These are phyloP conservation scores for Fragum whitleyi DNA, from an alignment of 2,888 invertebrate genomes.

Conservation along the genomic window DNA sequence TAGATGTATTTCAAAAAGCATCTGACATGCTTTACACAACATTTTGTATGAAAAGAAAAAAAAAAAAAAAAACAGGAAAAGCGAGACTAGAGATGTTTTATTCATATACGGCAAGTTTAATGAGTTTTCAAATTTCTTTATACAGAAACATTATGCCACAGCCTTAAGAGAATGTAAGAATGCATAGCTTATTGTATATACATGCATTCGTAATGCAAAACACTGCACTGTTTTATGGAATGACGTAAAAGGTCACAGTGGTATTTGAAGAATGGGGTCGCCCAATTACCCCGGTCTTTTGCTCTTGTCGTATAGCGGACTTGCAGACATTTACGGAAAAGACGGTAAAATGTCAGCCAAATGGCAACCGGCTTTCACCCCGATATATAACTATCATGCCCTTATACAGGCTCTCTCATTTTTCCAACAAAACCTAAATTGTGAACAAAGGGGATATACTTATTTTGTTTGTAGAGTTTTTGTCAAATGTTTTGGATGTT, in stretches of 20 bases:
- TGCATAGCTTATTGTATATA: too few relatives aligned
- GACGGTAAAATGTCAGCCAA: conserved; percentile 64
- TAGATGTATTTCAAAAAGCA: too few relatives aligned
- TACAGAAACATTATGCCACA: too few relatives aligned
- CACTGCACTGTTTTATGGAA: neutral
- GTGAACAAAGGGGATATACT: neutral
- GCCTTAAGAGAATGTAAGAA: too few relatives aligned
- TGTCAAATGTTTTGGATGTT: neutral
- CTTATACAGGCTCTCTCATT: neutral
- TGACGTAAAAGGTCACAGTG: conserved; percentile 69
- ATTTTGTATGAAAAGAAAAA: too few relatives aligned
- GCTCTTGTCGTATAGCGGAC: neutral
- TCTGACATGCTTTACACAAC: too few relatives aligned
- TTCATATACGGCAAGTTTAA: too few relatives aligned
- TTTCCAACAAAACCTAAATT: conserved; percentile 10
- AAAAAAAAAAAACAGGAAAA: too few relatives aligned
- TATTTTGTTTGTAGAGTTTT: neutral
- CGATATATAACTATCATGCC: conserved; percentile 48
- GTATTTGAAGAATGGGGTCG: conserved; percentile 60
- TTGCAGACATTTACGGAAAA: conserved; percentile 62
- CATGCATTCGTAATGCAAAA: neutral
- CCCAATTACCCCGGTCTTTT: conserved; percentile 57
- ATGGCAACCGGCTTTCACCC: conserved; percentile 42
- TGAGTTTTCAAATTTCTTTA: too few relatives aligned
- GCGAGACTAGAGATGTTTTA: too few relatives aligned